These are phyloP conservation scores for Hoplodrina blanda DNA, from an alignment of 2,888 invertebrate genomes.

Conservation along the genomic window DNA sequence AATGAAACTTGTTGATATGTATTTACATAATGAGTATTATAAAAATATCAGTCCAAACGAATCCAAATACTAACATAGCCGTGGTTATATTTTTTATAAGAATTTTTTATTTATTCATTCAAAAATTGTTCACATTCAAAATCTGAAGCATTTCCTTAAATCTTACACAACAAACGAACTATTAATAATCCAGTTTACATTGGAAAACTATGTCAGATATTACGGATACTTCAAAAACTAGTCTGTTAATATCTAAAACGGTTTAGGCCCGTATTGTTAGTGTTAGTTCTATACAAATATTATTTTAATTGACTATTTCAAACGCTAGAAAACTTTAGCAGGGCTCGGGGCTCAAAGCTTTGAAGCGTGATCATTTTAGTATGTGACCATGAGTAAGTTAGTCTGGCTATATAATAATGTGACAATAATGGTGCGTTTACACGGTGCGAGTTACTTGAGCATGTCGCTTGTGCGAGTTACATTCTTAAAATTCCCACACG, in stretches of 20 bases:
- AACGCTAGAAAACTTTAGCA: slow-evolving; percentile 89
- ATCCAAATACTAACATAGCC: slow-evolving; percentile 20
- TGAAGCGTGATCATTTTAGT: slow-evolving; percentile 77
- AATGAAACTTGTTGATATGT: slow-evolving; percentile 52
- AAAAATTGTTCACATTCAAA: slow-evolving; percentile 19
- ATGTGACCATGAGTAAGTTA: slow-evolving; percentile 69
- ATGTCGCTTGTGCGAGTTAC: neutral
- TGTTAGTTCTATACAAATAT: slow-evolving; percentile 55
- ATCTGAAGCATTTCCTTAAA: slow-evolving; percentile 46
- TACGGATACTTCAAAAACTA: slow-evolving; percentile 45
- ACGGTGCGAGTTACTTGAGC: neutral
- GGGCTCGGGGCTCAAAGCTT: slow-evolving; percentile 88
- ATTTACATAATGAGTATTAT: slow-evolving; percentile 52
- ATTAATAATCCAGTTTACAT: slow-evolving; percentile 21
- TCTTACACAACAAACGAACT: slow-evolving; percentile 22
- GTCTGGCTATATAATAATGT: neutral
- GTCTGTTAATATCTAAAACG: slow-evolving; percentile 55
- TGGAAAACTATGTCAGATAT: slow-evolving; percentile 31
- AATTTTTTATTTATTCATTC: neutral
- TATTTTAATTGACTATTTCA: slow-evolving; percentile 80
- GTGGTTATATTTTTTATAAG: neutral
- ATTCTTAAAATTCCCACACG: too few species aligned
- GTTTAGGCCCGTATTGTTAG: slow-evolving; percentile 74
- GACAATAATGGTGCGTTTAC: neutral
- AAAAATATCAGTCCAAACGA: slow-evolving; percentile 52